Evolutionary conservation across 2,113 vertebrate genomes (phyloP), one percentile per base, ranked within the genome.

Genomic region (Rostratula benghalensis): DNA sequence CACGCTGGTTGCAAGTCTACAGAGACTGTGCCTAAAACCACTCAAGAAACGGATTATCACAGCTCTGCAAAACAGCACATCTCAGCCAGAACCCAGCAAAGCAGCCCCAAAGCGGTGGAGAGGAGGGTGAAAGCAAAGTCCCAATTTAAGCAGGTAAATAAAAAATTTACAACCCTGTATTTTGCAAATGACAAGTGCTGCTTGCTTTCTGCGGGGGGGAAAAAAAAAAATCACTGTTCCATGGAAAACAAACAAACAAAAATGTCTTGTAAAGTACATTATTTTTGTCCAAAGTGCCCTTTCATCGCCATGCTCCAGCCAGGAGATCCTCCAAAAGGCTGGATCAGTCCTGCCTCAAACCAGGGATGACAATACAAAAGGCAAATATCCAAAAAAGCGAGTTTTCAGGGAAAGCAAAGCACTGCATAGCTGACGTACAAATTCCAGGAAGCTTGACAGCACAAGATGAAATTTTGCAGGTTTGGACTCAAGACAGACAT

Each of bases 311-410:
- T 50, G 19, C 13, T 25, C 33, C 33, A 65, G 1, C 2, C 73
- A 18, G n/a, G n/a, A 87, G 18, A 19, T 18, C 27, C 65, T 68
- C 27, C 33, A 70, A 71, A 63, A 0, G 0, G 4, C 35, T 70
- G 71, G 31, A 54, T 67, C 39, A 19, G 53, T 39, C 23, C 61
- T 76, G 12, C 21, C 35, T 24, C 35, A 50, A 43, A 39, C 5
- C 41, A 30, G 28, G 2, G 35, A 37, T 21, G 80, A 17, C 31
- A 22, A 7, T 2, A 64, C 13, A 13, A 80, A 46, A 67, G n/a
- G 23, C 74, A 24, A 70, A 37, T 31, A 27, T 12, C 59, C 57
- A 61, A 39, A 31, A 31, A 11, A 54, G 22, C 16, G 6, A 6
- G 6, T 31, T 82, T 39, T 31, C 1, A 0, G 53, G 33, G 46